phyloP scores from a whole-genome alignment of 30 jellyfish, hydroid and myxozoan species.

The Hydractinia symbiolongicarpus region DNA sequence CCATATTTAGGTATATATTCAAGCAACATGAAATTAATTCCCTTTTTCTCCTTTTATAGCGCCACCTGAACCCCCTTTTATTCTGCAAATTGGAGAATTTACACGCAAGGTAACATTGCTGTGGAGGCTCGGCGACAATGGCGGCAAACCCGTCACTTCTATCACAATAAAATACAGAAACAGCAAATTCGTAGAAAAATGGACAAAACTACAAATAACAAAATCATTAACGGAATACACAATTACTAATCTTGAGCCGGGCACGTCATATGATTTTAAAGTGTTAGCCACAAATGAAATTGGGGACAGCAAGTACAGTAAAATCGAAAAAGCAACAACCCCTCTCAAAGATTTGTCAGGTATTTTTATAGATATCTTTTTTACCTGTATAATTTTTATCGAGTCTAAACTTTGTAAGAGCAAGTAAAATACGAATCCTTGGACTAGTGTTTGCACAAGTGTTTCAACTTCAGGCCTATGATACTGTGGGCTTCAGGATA shows the following conservation, averaged over 20 bases:
- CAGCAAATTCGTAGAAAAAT: conserved; percentile 14
- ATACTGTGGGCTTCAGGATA: too few relatives aligned
- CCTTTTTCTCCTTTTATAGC: neutral
- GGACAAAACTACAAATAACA: conserved; percentile 50
- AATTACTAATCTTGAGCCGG: conserved; percentile 44
- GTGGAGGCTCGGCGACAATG: conserved; percentile 30
- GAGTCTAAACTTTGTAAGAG: too few relatives aligned
- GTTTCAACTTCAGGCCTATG: too few relatives aligned
- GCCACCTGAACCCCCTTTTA: conserved; percentile 6
- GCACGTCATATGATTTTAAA: conserved; percentile 38
- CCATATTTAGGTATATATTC: too few relatives aligned
- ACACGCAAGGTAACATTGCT: conserved; percentile 9
- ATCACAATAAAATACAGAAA: conserved; percentile 21
- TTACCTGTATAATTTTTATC: too few relatives aligned
- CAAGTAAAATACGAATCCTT: too few relatives aligned
- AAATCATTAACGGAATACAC: conserved; percentile 57
- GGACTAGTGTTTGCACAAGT: too few relatives aligned
- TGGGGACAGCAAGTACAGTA: conserved; percentile 49
- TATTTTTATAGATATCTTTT: too few relatives aligned
- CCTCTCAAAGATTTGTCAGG: neutral
- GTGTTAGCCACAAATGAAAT: conserved; percentile 56
- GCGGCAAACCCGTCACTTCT: conserved; percentile 30
- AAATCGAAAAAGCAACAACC: conserved; percentile 7
- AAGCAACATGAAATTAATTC: too few relatives aligned
- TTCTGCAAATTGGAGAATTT: too few relatives aligned